phyloP scores from a whole-genome alignment of 1,140 invertebrate genomes.

The Planococcus citri region DNA sequence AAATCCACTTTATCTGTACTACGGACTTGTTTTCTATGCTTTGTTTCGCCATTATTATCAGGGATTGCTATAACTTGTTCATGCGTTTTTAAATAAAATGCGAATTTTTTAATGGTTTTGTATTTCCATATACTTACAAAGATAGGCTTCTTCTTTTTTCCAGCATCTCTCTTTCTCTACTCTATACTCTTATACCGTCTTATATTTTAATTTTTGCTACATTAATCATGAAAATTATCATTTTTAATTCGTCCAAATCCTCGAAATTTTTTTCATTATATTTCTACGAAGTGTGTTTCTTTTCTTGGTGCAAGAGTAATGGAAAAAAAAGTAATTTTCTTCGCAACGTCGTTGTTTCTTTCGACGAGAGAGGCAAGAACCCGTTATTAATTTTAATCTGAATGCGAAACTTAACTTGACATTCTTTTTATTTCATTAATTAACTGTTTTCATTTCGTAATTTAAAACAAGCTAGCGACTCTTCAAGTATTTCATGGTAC shows the following conservation, averaged over 20 bases:
- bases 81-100: no score
- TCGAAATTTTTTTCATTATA: not conserved
- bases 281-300: not conserved
- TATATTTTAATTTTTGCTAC: not conserved
- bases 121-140: no score
- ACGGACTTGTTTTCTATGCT: no score
- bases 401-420: not conserved
- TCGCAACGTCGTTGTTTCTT: not conserved
- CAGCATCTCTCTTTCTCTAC: no score
- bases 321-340: slow-evolving; percentile 1
- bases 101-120: no score
- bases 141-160: not conserved
- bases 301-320: no score
- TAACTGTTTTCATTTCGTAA: slow-evolving; percentile 8
- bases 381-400: slow-evolving; percentile 4
- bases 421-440: slow-evolving; percentile 9
- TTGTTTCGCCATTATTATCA: no score
- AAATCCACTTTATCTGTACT: no score
- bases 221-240: not conserved
- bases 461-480: not conserved
- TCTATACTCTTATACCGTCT: no score
- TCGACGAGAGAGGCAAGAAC: not conserved
- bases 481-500: slow-evolving; percentile 2
- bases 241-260: not conserved
- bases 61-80: no score